These are phyloP conservation scores for Himalopsyche japonica DNA, from an alignment of 2,888 invertebrate species.

Conservation along the genomic window DNA sequence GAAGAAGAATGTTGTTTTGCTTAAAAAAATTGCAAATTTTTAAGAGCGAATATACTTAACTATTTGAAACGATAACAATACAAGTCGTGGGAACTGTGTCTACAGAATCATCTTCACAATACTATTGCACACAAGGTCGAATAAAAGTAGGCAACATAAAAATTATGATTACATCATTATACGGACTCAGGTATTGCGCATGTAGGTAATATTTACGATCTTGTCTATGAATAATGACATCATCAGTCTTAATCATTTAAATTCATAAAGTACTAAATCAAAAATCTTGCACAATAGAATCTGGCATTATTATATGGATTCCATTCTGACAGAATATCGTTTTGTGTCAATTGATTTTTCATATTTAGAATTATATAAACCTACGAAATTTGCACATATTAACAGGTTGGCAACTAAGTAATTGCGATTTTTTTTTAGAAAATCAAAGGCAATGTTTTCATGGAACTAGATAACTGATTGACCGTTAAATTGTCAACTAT, in stretches of 20 bases:
- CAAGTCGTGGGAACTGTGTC: not conserved
- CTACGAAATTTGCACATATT: no score
- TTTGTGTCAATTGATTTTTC: no score
- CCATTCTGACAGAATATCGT: no score
- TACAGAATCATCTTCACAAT: not conserved
- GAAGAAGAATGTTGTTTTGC: not conserved
- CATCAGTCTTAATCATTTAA: not conserved
- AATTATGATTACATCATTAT: not conserved
- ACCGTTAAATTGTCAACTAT: no score
- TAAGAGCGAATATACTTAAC: not conserved
- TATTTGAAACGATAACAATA: not conserved
- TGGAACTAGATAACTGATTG: no score
- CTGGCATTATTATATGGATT: not conserved
- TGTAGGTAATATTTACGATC: not conserved
- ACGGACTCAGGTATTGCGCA: not conserved
- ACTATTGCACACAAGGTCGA: not conserved
- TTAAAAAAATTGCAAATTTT: not conserved
- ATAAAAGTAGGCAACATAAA: not conserved
- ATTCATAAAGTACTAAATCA: not conserved
- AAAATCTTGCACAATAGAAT: not conserved
- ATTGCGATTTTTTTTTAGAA: no score
- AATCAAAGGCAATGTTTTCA: no score
- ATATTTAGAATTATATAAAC: no score
- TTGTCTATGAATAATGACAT: not conserved
- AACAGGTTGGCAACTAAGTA: no score